Base-by-base conservation (phyloP, 2,888 invertebrate species). In the Podabrus alpinus region DNA sequence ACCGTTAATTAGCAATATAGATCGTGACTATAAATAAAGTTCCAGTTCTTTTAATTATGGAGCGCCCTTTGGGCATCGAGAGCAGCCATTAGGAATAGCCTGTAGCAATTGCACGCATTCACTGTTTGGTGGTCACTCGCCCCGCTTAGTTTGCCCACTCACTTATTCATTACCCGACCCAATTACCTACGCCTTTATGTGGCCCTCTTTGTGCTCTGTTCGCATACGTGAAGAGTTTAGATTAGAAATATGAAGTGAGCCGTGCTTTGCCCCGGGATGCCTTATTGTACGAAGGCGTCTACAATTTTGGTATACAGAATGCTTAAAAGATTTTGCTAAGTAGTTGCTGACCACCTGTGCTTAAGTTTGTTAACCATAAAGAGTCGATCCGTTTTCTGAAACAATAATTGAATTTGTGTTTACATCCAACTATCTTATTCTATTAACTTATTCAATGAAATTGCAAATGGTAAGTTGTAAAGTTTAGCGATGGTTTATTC, bases 21-120 rank as follows among this genome's bases (percentile, higher is more conserved):
- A 86, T 86, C 86, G 87, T 87, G 86, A 87, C 86, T 86, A 86
- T 86, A 86, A 86, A 86, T 86, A 87, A 86, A 86, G 84, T 85
- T 84, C 84, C 85, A 85, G 84, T 84, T 84, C 84, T 86, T 86
- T 86, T 86, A 86, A 86, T 86, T 86, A 86, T 85, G 84, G 82
- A 85, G 82, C 82, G 81, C 84, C 84, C 83, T 81, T 80, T 80
- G 82, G 83, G 81, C 81, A 80, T 81, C 78, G 82, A 81, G 83
- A 83, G 83, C 82, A 82, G 81, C 82, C 82, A 84, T 83, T 83
- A 83, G 83, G 77, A 79, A 79, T 81, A 79, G 79, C 80, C 79
- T 78, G 81, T 80, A 82, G 84, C 79, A 77, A 78, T 78, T 74
- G 77, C 77, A 77, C 74, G 76, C 78, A 78, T 79, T 78, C 77